Evolutionary conservation across 2,888 invertebrate genomes (phyloP).

Genomic region (Encarsia formosa): DNA sequence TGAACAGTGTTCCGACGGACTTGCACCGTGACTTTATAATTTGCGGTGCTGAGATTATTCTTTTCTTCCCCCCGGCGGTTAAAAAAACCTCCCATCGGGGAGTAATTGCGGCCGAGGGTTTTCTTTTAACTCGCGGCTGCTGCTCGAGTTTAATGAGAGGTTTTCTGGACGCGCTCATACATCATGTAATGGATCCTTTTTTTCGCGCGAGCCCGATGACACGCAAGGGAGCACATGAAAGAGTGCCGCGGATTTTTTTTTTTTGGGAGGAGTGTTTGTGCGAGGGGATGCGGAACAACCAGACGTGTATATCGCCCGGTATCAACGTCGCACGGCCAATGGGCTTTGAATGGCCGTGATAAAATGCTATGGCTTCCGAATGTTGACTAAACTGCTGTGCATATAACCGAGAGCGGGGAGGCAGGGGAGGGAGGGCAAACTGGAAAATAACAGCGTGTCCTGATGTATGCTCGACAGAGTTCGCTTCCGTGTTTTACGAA

Average conservation of each 20-base stretch:
- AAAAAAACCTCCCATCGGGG: neutral
- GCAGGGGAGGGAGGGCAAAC: conserved; percentile 50
- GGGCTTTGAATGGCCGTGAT: conserved; percentile 51
- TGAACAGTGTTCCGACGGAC: conserved; percentile 10
- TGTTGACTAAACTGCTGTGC: conserved; percentile 50
- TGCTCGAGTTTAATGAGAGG: too few relatives aligned
- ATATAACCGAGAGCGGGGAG: too few relatives aligned
- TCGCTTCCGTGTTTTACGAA: too few relatives aligned
- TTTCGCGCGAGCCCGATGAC: neutral
- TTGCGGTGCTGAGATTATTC: conserved; percentile 9
- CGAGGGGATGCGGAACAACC: conserved; percentile 33
- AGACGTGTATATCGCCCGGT: conserved; percentile 47
- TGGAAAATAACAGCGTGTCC: conserved; percentile 48
- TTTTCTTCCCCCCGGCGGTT: neutral
- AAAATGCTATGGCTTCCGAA: conserved; percentile 52
- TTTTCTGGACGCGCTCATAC: too few relatives aligned
- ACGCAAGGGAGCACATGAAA: neutral
- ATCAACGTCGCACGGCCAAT: conserved; percentile 51
- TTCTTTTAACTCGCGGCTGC: neutral
- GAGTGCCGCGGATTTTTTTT: neutral
- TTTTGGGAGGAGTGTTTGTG: too few relatives aligned
- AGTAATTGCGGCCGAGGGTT: neutral
- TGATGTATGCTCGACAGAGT: conserved; percentile 37
- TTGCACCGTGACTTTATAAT: conserved; percentile 3
- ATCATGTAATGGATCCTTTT: too few relatives aligned